Evolutionary conservation across 2,888 invertebrate genomes (phyloP).

Genomic region (Melanostoma scalare): DNA sequence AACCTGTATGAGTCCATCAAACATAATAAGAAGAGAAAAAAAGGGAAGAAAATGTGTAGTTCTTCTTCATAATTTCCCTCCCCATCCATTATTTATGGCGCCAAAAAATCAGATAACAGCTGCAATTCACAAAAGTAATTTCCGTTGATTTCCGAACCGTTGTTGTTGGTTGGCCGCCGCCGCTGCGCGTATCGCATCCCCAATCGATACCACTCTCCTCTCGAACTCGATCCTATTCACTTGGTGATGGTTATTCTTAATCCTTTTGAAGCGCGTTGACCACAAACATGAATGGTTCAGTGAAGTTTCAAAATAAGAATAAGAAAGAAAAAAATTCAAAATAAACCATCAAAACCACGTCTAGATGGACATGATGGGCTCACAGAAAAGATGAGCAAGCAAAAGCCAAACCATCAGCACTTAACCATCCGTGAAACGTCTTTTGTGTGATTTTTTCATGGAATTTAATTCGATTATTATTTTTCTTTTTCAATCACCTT

Average conservation of each 20-base stretch:
- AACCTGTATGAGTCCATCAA: slow-evolving; percentile 36
- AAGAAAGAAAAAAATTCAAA: slow-evolving; percentile 5
- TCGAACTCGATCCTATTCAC: slow-evolving; percentile 38
- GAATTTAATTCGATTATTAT: slow-evolving; percentile 73
- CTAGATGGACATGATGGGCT: slow-evolving; percentile 60
- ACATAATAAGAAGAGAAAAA: slow-evolving; percentile 2
- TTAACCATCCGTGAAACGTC: slow-evolving; percentile 71
- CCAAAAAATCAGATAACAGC: slow-evolving; percentile 73
- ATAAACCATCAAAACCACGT: slow-evolving; percentile 34
- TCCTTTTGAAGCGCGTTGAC: slow-evolving; percentile 63
- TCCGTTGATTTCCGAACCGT: slow-evolving; percentile 63
- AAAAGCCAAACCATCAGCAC: slow-evolving; percentile 68
- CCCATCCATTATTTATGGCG: slow-evolving; percentile 73
- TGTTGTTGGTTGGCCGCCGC: slow-evolving; percentile 1
- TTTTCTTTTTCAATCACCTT: slow-evolving; percentile 11
- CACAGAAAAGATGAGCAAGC: slow-evolving; percentile 50
- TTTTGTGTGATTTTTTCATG: slow-evolving; percentile 72
- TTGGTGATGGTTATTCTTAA: slow-evolving; percentile 40
- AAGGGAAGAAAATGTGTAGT: slow-evolving; percentile 20
- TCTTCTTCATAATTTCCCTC: slow-evolving; percentile 60
- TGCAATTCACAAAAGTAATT: slow-evolving; percentile 73
- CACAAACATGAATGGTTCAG: slow-evolving; percentile 58
- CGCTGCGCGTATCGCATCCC: slow-evolving; percentile 42
- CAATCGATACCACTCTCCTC: slow-evolving; percentile 58
- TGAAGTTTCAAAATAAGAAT: background rate